Conservation (phyloP, 2,113 vertebrate species). For the Columba livia region DNA sequence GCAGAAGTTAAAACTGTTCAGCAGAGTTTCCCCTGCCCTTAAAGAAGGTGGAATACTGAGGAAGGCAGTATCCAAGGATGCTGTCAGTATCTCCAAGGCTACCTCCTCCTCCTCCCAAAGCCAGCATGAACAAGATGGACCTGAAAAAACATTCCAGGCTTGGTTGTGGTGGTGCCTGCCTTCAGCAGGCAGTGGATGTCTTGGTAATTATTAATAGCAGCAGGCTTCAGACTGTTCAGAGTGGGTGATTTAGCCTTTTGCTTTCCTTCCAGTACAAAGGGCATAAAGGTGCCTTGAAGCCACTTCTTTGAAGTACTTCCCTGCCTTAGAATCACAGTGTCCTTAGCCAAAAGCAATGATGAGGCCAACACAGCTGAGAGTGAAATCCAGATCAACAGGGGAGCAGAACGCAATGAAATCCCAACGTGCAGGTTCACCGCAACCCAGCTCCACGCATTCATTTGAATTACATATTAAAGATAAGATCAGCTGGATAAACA, state of each 20-base stretch:
- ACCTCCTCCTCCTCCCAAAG: neutral
- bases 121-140: neutral
- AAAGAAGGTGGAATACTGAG: neutral
- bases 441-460: neutral
- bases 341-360: neutral
- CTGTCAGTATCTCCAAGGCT: neutral
- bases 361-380: neutral
- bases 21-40: neutral
- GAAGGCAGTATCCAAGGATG: neutral
- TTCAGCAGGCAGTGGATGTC: neutral
- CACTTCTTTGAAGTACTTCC: neutral
- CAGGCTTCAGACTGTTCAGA: neutral
- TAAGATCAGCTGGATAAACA: neutral
- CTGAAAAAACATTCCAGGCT: neutral
- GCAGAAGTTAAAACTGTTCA: neutral
- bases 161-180: neutral
- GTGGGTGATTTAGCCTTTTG: neutral
- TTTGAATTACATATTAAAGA: neutral
- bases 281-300: neutral
- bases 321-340: neutral
- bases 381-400: slow-evolving; percentile 8
- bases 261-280: neutral
- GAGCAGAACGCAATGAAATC: neutral
- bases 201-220: neutral
- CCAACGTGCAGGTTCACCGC: neutral